Percentiles rank a stretch among this genome's conserved stretches.
Evolutionary conservation across 2,797 vertebrate species (phyloP).

Genomic region (Cheirogaleus major): DNA sequence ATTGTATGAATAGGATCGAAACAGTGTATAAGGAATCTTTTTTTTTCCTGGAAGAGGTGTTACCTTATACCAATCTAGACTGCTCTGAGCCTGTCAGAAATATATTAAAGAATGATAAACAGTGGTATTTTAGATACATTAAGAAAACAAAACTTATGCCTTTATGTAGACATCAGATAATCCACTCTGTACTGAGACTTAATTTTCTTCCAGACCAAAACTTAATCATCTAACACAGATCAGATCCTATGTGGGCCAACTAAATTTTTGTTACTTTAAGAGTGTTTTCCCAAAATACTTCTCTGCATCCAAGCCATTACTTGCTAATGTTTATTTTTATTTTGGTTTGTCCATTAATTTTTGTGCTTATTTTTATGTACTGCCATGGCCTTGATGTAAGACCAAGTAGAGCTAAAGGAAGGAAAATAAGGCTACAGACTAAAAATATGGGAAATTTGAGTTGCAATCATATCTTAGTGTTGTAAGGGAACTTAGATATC

Average conservation of each 20-base stretch:
- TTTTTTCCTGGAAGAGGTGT: not conserved
- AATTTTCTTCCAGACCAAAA: not conserved
- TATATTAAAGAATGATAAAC: not conserved
- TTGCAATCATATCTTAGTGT: not conserved
- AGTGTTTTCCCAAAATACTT: slow-evolving; percentile 33
- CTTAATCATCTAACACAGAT: not conserved
- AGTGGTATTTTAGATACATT: slow-evolving; percentile 7
- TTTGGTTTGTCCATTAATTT: not conserved
- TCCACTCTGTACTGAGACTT: not conserved
- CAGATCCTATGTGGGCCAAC: not conserved
- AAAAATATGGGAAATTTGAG: not conserved
- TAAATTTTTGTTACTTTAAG: slow-evolving; percentile 23
- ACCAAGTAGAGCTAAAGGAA: not conserved
- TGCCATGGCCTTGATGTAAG: not conserved
- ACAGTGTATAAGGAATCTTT: not conserved
- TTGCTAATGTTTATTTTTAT: not conserved
- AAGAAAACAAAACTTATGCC: not conserved
- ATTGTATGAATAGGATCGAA: not conserved
- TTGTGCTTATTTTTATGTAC: not conserved
- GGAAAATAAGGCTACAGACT: not conserved
- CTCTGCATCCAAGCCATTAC: not conserved
- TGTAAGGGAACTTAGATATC: not conserved
- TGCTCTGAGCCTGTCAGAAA: not conserved
- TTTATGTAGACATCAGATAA: not conserved
- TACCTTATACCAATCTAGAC: not conserved